Conservation (phyloP, 2,797 vertebrate species). For the Parambassis ranga region DNA sequence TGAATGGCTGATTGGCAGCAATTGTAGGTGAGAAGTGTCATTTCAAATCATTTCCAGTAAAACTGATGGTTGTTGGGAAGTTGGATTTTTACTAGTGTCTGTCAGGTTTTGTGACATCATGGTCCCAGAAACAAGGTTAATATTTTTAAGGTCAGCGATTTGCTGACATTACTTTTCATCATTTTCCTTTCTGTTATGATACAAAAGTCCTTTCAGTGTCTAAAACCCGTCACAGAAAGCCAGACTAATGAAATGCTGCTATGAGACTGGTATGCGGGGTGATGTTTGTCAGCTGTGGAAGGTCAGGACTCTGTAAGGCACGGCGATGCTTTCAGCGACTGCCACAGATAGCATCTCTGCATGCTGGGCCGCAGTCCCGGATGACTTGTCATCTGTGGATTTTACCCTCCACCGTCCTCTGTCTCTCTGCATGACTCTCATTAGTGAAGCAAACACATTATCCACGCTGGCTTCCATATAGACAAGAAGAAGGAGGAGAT, state of each 20-base stretch:
- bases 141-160: too few species aligned
- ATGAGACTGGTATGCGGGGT: conserved; percentile 32
- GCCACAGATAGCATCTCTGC: conserved; percentile 41
- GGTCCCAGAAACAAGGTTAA: too few species aligned
- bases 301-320: conserved; percentile 18
- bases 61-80: too few species aligned
- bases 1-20: too few species aligned
- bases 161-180: too few species aligned
- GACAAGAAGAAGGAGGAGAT: conserved; percentile 47
- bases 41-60: too few species aligned
- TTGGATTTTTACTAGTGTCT: too few species aligned
- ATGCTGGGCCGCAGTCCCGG: conserved; percentile 28
- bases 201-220: background rate
- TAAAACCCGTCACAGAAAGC: background rate
- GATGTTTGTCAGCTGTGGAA: conserved; percentile 18
- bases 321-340: conserved; percentile 17
- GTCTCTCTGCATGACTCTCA: conserved; percentile 51
- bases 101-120: too few species aligned
- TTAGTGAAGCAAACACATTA: conserved; percentile 64
- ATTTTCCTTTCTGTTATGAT: too few species aligned
- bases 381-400: conserved; percentile 18
- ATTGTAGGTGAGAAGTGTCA: too few species aligned
- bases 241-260: conserved; percentile 23
- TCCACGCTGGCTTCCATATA: conserved; percentile 31
- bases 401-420: conserved; percentile 56